A percentile compares a stretch with the other conserved stretches of the same genome.
Evolutionary conservation across 2,888 invertebrate genomes (phyloP).

Genomic region (Cephus runcator): DNA sequence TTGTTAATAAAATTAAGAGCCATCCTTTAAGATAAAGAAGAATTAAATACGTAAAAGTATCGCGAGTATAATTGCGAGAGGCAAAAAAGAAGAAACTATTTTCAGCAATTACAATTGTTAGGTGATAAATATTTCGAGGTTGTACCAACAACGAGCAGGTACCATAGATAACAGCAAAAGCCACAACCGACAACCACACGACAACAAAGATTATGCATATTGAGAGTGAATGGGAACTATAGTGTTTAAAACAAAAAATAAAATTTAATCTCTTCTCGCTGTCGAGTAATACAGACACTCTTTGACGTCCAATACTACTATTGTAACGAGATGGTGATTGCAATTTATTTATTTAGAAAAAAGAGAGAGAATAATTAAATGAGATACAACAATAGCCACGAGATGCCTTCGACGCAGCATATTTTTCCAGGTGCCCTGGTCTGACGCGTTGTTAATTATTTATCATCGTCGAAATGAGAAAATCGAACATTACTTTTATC

Average conservation of each 20-base stretch:
- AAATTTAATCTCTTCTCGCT: slow-evolving; percentile 37
- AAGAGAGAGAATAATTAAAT: slow-evolving; percentile 27
- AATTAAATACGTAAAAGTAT: slow-evolving; percentile 1
- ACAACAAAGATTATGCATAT: no score
- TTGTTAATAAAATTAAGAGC: no score
- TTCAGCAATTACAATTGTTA: slow-evolving; percentile 41
- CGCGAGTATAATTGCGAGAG: slow-evolving; percentile 13
- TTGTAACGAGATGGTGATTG: slow-evolving; percentile 36
- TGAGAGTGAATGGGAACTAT: no score
- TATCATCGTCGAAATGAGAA: no score
- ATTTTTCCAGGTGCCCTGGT: slow-evolving; percentile 51
- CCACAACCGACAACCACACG: no score
- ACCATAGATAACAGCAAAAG: no score
- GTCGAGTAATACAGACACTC: slow-evolving; percentile 37
- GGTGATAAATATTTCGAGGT: slow-evolving; percentile 18
- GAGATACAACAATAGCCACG: slow-evolving; percentile 59
- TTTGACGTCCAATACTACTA: slow-evolving; percentile 51
- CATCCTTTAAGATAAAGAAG: neutral
- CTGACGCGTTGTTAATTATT: no score
- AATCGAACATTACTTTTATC: no score
- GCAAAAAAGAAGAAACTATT: slow-evolving; percentile 45
- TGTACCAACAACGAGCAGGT: no score
- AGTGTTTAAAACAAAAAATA: slow-evolving; percentile 4
- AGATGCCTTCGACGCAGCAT: slow-evolving; percentile 61
- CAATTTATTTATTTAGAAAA: slow-evolving; percentile 55